A percentile compares a stretch with the other conserved stretches of the same genome.
Evolutionary conservation across 1,140 invertebrate species (phyloP).

Genomic region (Semibalanus balanoides): DNA sequence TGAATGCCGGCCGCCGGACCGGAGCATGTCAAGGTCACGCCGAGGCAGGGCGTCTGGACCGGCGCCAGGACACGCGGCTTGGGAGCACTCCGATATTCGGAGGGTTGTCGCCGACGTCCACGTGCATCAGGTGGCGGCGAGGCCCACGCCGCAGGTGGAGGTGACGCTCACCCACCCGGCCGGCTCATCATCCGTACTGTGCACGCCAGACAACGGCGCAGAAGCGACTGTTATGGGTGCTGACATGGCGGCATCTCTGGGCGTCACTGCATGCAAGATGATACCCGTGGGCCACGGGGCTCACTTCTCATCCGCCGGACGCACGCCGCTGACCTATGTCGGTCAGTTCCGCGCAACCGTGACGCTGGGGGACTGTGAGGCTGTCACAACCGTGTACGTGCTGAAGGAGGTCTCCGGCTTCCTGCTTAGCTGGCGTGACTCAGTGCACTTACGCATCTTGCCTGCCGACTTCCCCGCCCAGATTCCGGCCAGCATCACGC

Average conservation of each 20-base stretch:
- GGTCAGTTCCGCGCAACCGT: not conserved
- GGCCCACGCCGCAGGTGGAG: not conserved
- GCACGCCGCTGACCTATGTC: not conserved
- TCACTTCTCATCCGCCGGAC: not conserved
- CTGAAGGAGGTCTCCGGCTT: conserved; percentile 6
- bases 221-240: conserved; percentile 8
- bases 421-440: conserved; percentile 6
- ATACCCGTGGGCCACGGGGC: not conserved
- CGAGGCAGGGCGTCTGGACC: not conserved
- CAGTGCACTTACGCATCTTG: not conserved
- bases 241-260: conserved; percentile 3
- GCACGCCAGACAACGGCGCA: conserved; percentile 8
- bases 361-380: not conserved
- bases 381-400: conserved; percentile 6
- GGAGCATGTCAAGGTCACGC: not conserved
- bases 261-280: not conserved
- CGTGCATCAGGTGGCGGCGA: not conserved
- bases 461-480: conserved; percentile 3
- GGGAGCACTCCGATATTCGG: not conserved
- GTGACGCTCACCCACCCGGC: conserved; percentile 3
- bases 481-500: not conserved
- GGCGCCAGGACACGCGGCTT: too few relatives aligned
- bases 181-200: not conserved
- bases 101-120: not conserved
- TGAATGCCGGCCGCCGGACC: not conserved